Evolutionary conservation across 2,888 invertebrate species (phyloP).

Genomic region (Zhuqinia jingwanae): DNA sequence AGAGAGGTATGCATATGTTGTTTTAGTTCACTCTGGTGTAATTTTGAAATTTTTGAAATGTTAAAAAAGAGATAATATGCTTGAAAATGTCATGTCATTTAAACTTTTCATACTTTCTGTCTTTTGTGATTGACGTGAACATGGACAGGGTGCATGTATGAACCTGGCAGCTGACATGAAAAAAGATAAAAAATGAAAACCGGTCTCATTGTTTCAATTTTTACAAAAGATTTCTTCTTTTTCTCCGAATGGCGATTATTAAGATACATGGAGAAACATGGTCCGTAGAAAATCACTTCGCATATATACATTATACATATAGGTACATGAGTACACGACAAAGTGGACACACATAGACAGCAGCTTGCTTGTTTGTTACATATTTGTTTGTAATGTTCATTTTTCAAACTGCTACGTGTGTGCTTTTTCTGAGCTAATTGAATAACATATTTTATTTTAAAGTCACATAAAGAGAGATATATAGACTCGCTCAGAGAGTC

Average conservation of each 20-base stretch:
- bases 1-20: too few species aligned
- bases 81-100: slow-evolving; percentile 16
- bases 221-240: not conserved
- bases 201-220: slow-evolving; percentile 36
- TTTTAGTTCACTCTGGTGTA: not conserved
- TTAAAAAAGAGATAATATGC: not conserved
- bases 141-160: not conserved
- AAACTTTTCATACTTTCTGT: not conserved
- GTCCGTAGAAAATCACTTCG: not conserved
- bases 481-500: too few species aligned
- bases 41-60: too few species aligned
- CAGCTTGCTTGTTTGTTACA: slow-evolving; percentile 14
- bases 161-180: not conserved
- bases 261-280: slow-evolving; percentile 6
- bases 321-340: too few species aligned
- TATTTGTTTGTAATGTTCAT: not conserved
- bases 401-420: not conserved
- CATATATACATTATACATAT: too few species aligned
- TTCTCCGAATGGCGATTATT: not conserved
- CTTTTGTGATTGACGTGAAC: slow-evolving; percentile 17
- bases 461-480: too few species aligned
- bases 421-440: slow-evolving; percentile 5
- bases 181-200: not conserved
- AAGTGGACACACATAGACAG: too few species aligned
- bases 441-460: too few species aligned